Evolutionary conservation across 2,888 invertebrate species (phyloP).

Genomic region (Drosophila infuscata): DNA sequence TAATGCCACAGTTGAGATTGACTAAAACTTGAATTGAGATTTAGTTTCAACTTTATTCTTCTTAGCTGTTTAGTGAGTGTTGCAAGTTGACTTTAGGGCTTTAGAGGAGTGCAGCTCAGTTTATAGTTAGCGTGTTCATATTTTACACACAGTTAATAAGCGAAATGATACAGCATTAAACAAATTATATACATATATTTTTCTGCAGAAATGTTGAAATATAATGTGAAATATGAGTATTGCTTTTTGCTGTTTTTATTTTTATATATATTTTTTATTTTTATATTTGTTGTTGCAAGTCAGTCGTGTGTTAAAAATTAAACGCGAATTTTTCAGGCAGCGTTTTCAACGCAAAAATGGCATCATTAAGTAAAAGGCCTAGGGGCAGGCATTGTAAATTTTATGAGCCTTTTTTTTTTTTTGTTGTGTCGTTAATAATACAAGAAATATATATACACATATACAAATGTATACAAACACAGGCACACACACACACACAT

Average conservation of each 20-base stretch:
- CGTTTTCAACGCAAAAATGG: constrained; percentile 76
- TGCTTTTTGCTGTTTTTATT: constrained; percentile 28
- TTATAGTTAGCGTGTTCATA: no score
- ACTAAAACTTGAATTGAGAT: not conserved
- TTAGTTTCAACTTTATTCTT: not conserved
- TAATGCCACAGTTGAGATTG: not conserved
- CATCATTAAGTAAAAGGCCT: constrained; percentile 78
- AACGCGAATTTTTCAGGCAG: constrained; percentile 75
- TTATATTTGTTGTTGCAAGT: constrained; percentile 69
- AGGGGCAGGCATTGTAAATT: constrained; percentile 76
- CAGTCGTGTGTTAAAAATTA: constrained; percentile 78
- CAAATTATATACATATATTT: not conserved
- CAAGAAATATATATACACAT: constrained; percentile 56
- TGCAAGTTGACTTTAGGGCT: not conserved
- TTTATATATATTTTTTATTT: constrained; percentile 15
- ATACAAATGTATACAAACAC: constrained; percentile 33
- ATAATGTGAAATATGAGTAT: constrained; percentile 37
- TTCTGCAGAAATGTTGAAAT: constrained; percentile 31
- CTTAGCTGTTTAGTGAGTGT: not conserved
- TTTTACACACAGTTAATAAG: not conserved
- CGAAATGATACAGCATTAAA: not conserved
- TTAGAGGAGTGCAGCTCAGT: not conserved
- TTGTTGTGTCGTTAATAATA: constrained; percentile 75
- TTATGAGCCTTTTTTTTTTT: constrained; percentile 74
- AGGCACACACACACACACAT: not conserved